Evolutionary conservation across 2,113 vertebrate genomes (phyloP).

Genomic region (Gnathochromis pfefferi): DNA sequence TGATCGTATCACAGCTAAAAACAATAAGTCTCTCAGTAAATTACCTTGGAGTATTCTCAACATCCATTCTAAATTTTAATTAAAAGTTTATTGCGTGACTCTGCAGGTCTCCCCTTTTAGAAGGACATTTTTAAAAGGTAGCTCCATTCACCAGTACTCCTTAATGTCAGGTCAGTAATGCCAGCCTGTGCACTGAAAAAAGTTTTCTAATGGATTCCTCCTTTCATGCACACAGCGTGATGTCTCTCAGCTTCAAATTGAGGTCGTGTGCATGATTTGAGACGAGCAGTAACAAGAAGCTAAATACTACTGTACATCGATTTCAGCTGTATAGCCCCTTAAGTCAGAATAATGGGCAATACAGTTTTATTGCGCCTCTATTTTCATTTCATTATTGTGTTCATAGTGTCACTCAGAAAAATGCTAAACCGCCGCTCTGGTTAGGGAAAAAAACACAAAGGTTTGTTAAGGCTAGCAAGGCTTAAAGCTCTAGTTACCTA

Average conservation of each 20-base stretch:
- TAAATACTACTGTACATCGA: background rate
- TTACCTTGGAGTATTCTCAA: background rate
- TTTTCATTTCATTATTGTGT: background rate
- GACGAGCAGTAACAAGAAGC: background rate
- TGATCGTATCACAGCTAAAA: background rate
- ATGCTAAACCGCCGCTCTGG: background rate
- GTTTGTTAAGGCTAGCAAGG: background rate
- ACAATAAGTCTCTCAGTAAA: background rate
- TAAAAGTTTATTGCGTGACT: background rate
- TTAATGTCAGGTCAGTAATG: background rate
- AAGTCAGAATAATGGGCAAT: background rate
- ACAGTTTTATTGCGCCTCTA: background rate
- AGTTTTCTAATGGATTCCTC: background rate
- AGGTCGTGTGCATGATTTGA: background rate
- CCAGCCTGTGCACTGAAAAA: background rate
- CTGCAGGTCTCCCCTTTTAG: background rate
- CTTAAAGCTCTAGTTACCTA: constrained; percentile 9
- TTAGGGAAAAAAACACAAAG: background rate
- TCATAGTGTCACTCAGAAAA: background rate
- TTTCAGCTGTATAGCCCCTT: background rate
- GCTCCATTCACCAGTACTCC: background rate
- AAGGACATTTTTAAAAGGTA: background rate
- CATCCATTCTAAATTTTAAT: background rate
- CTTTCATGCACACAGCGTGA: background rate
- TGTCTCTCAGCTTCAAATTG: background rate